Evolutionary conservation across 2,113 vertebrate genomes (phyloP).

Genomic region (Thymallus thymallus): DNA sequence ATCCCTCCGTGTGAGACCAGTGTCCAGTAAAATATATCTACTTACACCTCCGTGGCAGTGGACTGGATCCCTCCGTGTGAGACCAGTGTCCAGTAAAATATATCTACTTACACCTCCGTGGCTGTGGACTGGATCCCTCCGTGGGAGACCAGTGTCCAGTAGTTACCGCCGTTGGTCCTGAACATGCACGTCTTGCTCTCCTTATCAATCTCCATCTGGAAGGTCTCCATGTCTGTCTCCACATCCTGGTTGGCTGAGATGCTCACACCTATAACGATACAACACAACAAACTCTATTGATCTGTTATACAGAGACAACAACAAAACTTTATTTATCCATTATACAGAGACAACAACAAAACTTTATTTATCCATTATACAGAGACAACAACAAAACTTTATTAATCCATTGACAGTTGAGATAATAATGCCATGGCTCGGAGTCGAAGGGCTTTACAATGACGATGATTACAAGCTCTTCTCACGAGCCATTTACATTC

Average conservation of each 20-base stretch:
- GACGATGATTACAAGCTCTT: background rate
- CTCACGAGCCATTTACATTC: conserved; percentile 11
- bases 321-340: too few species aligned
- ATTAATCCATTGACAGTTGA: background rate
- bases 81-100: too few species aligned
- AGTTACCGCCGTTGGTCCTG: conserved; percentile 85
- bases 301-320: too few species aligned
- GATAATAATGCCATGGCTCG: conserved; percentile 8
- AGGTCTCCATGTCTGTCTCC: conserved; percentile 91
- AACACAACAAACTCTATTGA: background rate
- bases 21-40: background rate
- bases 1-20: conserved; percentile 93
- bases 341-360: too few species aligned
- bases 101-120: conserved; percentile 82
- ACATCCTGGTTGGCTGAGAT: conserved; percentile 95
- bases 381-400: too few species aligned
- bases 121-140: conserved; percentile 92
- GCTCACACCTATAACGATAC: conserved; percentile 82
- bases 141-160: conserved; percentile 91
- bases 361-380: too few species aligned
- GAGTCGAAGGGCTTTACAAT: background rate
- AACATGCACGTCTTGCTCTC: conserved; percentile 89
- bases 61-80: conserved; percentile 92
- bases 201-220: conserved; percentile 92
- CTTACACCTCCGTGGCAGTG: conserved; percentile 88